A percentile compares a stretch with the other conserved stretches of the same genome.
phyloP scores from a whole-genome alignment of 1,140 invertebrate species.

The Vanessa tameamea region DNA sequence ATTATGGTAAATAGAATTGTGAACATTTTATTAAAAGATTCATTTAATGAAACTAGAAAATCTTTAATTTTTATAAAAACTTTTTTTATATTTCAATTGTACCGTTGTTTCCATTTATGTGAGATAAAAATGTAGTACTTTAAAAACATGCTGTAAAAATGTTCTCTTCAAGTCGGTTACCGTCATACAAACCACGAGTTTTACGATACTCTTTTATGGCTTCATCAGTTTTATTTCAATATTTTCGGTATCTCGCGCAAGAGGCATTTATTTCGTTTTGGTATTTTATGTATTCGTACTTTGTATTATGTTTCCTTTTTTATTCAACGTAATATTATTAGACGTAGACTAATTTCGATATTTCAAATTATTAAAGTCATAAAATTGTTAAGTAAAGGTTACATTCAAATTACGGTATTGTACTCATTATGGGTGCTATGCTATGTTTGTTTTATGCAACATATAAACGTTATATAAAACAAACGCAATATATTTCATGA shows the following conservation, averaged over 20 bases:
- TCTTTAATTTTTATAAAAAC: no score
- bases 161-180: constrained; percentile 3
- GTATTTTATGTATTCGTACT: neutral
- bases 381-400: no score
- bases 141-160: constrained; percentile 7
- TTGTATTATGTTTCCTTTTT: neutral
- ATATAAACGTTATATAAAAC: no score
- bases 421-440: no score
- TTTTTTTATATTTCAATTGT: neutral
- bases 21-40: no score
- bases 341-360: no score
- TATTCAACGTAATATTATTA: neutral
- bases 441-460: no score
- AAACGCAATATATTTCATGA: no score
- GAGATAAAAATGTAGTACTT: constrained; percentile 11
- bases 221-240: constrained; percentile 4
- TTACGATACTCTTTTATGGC: constrained; percentile 17
- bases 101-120: neutral
- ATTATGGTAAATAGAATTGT: no score
- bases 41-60: no score
- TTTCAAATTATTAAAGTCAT: no score
- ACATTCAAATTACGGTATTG: no score
- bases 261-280: neutral
- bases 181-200: neutral
- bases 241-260: neutral